These are phyloP conservation scores for Accipiter cooperii DNA, from an alignment of 2,113 vertebrate genomes.

Conservation along the genomic window DNA sequence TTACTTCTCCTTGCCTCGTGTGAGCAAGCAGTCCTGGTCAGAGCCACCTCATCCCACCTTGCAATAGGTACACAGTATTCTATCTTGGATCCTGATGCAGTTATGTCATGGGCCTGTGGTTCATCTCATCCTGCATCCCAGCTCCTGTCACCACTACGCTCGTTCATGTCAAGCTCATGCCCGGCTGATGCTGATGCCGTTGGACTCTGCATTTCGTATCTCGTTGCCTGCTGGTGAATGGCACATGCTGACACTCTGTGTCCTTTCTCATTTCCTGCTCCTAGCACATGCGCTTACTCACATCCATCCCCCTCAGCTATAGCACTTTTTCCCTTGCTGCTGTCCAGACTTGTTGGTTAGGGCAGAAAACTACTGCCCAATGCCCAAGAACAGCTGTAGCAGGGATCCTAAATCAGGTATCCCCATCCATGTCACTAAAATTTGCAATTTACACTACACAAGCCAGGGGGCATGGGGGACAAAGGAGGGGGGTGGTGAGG, in stretches of 20 bases:
- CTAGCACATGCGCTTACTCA: background rate
- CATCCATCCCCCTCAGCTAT: background rate
- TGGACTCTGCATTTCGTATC: background rate
- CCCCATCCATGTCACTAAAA: background rate
- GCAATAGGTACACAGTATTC: background rate
- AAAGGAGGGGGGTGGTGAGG: background rate
- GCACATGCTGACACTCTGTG: background rate
- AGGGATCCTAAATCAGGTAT: background rate
- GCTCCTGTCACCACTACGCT: background rate
- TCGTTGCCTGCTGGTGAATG: accelerated
- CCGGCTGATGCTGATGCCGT: background rate
- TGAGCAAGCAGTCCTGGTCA: background rate
- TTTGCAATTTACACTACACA: background rate
- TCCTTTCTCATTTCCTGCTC: background rate
- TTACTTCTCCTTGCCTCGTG: accelerated
- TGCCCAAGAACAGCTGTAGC: background rate
- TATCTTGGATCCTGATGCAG: background rate
- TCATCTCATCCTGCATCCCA: background rate
- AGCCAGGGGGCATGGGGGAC: background rate
- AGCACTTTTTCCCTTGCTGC: background rate
- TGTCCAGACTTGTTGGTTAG: background rate
- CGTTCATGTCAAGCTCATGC: background rate
- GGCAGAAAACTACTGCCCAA: background rate
- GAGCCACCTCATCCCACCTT: background rate
- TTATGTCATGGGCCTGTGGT: background rate